A percentile compares a stretch with the other conserved stretches of the same genome.
phyloP scores from a whole-genome alignment of 2,113 vertebrate species.

The Rhinolophus ferrumequinum region DNA sequence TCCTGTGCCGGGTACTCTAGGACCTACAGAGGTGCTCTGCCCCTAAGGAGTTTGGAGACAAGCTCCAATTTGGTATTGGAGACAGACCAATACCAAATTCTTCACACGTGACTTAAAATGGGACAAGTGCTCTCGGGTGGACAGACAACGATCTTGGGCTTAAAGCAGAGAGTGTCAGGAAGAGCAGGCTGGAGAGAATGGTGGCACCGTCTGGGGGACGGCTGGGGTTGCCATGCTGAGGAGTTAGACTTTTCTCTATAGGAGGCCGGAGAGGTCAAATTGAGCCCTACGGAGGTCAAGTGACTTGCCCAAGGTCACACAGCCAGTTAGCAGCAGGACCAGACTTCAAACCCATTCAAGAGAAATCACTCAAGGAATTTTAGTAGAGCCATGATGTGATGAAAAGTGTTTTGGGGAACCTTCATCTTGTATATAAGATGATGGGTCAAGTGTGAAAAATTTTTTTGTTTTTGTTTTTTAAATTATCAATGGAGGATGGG shows the following conservation, averaged over 20 bases:
- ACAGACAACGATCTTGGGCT: background rate
- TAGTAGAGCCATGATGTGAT: background rate
- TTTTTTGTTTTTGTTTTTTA: too few relatives aligned
- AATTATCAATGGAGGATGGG: background rate
- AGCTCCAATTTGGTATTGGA: too few relatives aligned
- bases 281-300: background rate
- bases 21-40: background rate
- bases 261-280: background rate
- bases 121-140: background rate
- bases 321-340: slow-evolving; percentile 33
- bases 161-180: fast-evolving
- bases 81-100: background rate
- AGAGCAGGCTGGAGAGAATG: background rate
- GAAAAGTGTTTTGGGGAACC: background rate
- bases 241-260: background rate
- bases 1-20: background rate
- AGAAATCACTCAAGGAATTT: background rate
- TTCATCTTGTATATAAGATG: background rate
- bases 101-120: background rate
- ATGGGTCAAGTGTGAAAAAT: background rate
- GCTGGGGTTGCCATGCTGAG: background rate
- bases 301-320: slow-evolving; percentile 46
- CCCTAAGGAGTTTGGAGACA: background rate
- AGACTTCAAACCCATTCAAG: background rate
- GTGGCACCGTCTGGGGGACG: background rate